Evolutionary conservation across 2,888 invertebrate species (phyloP).

Genomic region (Lasioglossum lativentre): DNA sequence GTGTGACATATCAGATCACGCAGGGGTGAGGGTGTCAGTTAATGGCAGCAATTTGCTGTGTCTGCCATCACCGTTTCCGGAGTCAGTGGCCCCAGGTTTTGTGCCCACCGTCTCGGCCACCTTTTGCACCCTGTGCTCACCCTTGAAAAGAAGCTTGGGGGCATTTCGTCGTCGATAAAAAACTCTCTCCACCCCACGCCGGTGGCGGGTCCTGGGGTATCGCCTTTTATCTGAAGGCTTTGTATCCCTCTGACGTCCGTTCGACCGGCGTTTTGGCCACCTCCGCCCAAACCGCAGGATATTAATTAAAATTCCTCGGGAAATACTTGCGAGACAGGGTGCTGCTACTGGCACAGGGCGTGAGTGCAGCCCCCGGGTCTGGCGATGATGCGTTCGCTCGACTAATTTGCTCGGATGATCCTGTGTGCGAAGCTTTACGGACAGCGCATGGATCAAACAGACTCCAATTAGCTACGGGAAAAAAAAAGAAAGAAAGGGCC

Average conservation of each 20-base stretch:
- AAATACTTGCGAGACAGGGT: constrained; percentile 68
- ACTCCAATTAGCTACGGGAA: not conserved
- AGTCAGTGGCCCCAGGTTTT: constrained; percentile 9
- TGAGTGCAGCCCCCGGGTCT: not conserved
- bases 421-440: not conserved
- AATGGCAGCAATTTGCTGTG: constrained; percentile 13
- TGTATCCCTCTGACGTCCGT: constrained; percentile 34
- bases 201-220: constrained; percentile 53
- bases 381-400: constrained; percentile 9
- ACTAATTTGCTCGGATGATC: not conserved
- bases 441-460: not conserved
- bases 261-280: constrained; percentile 30
- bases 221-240: constrained; percentile 65
- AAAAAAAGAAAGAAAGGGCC: not conserved
- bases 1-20: not conserved
- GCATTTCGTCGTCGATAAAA: constrained; percentile 43
- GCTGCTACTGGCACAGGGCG: not conserved
- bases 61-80: constrained; percentile 9
- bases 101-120: not conserved
- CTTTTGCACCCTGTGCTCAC: not conserved
- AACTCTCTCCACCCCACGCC: constrained; percentile 14
- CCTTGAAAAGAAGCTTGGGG: constrained; percentile 21
- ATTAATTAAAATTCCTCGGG: constrained; percentile 79
- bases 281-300: constrained; percentile 63
- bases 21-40: not conserved